A percentile compares a stretch with the other conserved stretches of the same genome.
phyloP scores from a whole-genome alignment of 2,797 vertebrate species.

The Anas acuta region DNA sequence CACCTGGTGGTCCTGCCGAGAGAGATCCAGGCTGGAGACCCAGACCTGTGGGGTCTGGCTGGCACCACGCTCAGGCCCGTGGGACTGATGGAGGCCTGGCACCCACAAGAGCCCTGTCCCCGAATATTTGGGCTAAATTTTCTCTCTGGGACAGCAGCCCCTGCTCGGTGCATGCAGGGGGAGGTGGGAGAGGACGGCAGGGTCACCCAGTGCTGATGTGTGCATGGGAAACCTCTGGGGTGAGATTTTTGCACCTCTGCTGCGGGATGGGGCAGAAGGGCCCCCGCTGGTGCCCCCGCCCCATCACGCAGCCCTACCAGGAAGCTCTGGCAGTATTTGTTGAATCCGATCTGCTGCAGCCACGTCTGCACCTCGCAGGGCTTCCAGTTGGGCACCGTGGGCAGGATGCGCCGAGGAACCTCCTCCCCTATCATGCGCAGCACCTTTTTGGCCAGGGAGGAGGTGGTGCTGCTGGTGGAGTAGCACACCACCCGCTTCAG shows the following conservation, averaged over 20 bases:
- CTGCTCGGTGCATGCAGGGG: background rate
- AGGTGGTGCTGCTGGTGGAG: conserved; percentile 89
- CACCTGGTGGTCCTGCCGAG: conserved; percentile 89
- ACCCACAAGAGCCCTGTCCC: background rate
- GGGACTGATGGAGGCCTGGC: background rate
- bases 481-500: conserved; percentile 95
- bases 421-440: conserved; percentile 90
- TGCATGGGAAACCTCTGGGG: background rate
- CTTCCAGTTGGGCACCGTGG: conserved; percentile 96
- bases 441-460: conserved; percentile 88
- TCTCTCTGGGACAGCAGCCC: background rate
- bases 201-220: background rate
- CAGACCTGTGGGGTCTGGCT: no score
- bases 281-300: background rate
- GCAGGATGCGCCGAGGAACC: conserved; percentile 88
- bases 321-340: conserved; percentile 85
- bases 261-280: background rate
- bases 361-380: conserved; percentile 91
- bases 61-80: background rate
- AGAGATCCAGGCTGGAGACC: background rate
- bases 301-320: conserved; percentile 77
- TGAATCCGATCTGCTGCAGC: conserved; percentile 96
- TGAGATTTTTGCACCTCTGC: background rate
- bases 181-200: background rate
- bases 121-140: no score